Evolutionary conservation across 1,140 invertebrate genomes (phyloP).

Genomic region (Meloidogyne floridensis): DNA sequence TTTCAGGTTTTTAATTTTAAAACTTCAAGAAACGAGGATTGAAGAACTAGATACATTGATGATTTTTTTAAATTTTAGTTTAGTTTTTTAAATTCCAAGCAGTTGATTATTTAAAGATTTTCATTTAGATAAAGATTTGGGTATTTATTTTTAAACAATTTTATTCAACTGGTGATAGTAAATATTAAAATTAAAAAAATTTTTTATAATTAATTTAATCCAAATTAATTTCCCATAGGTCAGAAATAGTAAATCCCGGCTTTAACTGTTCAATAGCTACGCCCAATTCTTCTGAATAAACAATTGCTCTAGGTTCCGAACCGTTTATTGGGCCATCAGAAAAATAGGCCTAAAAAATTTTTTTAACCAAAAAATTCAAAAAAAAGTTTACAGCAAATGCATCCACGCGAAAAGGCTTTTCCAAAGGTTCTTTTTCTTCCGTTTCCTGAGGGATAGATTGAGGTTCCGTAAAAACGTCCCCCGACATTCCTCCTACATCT

Average conservation of each 20-base stretch:
- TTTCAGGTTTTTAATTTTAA: too few species aligned
- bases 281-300: constrained; percentile 70
- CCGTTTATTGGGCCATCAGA: constrained; percentile 75
- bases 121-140: too few species aligned
- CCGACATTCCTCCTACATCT: not conserved
- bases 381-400: constrained; percentile 70
- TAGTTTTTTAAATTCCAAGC: too few species aligned
- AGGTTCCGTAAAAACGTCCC: not conserved
- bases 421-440: constrained; percentile 59
- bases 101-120: too few species aligned
- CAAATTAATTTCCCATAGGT: constrained; percentile 61
- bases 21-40: too few species aligned
- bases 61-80: too few species aligned
- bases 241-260: constrained; percentile 57
- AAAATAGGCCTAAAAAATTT: constrained; percentile 71
- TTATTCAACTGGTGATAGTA: too few species aligned
- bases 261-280: constrained; percentile 62
- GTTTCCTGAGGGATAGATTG: not conserved
- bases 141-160: too few species aligned
- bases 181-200: too few species aligned
- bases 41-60: too few species aligned
- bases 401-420: constrained; percentile 61
- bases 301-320: constrained; percentile 72
- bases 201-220: constrained; percentile 40
- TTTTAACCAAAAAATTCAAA: constrained; percentile 69